Conservation (phyloP, 2,888 invertebrate species). For the Halocaridina rubra region DNA sequence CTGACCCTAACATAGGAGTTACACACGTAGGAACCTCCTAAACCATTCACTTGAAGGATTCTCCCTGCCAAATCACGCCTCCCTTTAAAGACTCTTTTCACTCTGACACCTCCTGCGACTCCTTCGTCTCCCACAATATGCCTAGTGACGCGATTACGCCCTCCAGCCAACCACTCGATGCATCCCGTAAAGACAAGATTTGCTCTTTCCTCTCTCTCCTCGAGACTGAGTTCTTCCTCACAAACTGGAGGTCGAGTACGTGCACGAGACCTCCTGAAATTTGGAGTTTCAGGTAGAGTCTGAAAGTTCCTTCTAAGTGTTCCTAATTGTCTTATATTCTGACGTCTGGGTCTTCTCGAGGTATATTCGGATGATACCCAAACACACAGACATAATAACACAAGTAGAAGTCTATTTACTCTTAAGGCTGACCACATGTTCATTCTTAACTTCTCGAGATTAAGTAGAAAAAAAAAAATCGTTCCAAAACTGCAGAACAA, state of each 20-base stretch:
- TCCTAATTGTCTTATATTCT: not conserved
- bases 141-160: slow-evolving; percentile 3
- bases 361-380: too few relatives aligned
- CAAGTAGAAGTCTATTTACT: too few relatives aligned
- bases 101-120: slow-evolving; percentile 32
- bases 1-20: slow-evolving; percentile 35
- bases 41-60: slow-evolving; percentile 24
- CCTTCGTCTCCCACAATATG: slow-evolving; percentile 22
- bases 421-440: too few relatives aligned
- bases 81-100: slow-evolving; percentile 45
- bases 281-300: not conserved
- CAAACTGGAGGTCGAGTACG: not conserved
- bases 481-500: too few relatives aligned
- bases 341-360: not conserved
- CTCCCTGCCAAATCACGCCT: not conserved
- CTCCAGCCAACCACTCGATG: slow-evolving; percentile 30
- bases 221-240: slow-evolving; percentile 22
- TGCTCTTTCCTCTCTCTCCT: slow-evolving; percentile 25
- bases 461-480: too few relatives aligned
- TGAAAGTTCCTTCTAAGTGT: not conserved
- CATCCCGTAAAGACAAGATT: slow-evolving; percentile 40
- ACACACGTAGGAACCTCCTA: slow-evolving; percentile 38
- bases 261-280: not conserved
- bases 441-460: too few relatives aligned
- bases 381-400: too few relatives aligned